Conservation (phyloP, 2,797 vertebrate species). For the Danionella dracula region DNA sequence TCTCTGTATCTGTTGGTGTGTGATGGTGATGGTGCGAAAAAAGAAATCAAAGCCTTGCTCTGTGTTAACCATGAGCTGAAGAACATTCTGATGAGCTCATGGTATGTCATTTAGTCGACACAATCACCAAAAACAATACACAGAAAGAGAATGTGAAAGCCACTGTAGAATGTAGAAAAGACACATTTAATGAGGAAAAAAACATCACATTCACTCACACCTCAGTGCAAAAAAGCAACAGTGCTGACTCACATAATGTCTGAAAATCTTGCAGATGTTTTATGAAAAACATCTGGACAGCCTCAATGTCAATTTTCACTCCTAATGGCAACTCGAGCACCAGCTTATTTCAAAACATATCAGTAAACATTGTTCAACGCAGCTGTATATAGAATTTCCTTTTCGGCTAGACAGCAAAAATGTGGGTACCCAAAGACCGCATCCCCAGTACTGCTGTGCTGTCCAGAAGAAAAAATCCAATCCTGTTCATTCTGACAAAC, state of each 20-base stretch:
- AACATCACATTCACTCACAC: neutral
- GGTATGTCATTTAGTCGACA: constrained; percentile 24
- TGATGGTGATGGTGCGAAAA: constrained; percentile 20
- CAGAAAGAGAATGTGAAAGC: neutral
- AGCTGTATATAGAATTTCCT: neutral
- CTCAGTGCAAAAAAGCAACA: constrained; percentile 1
- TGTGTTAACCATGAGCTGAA: constrained; percentile 18
- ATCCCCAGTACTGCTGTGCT: neutral
- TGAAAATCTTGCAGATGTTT: neutral
- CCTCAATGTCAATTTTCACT: constrained; percentile 5
- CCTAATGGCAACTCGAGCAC: neutral
- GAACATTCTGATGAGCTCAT: constrained; percentile 34
- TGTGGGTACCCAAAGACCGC: neutral
- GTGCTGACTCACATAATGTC: neutral
- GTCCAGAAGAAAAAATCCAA: neutral
- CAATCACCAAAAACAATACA: constrained; percentile 11
- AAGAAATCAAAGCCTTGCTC: constrained; percentile 35
- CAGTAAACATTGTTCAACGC: constrained; percentile 4
- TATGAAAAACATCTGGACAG: neutral
- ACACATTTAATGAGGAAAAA: neutral
- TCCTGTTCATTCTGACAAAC: neutral
- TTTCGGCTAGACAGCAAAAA: neutral
- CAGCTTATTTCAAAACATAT: neutral
- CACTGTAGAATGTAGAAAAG: neutral
- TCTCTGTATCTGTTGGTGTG: neutral